These are phyloP conservation scores for Patiria pectinifera DNA, from an alignment of 53 echinoderm and acorn worm species.

Conservation along the genomic window DNA sequence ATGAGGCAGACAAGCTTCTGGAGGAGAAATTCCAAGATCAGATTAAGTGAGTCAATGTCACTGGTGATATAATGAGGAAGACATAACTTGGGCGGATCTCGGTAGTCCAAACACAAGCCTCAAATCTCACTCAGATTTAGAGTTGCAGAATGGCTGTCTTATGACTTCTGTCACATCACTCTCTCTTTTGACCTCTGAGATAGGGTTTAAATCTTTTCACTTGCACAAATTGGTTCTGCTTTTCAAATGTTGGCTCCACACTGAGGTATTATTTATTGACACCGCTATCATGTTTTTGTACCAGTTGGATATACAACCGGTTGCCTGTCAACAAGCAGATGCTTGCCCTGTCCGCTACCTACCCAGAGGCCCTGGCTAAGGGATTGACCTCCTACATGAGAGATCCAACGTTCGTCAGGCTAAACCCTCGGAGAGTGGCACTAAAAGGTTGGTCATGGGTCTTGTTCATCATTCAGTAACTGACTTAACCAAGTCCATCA, in stretches of 20 bases:
- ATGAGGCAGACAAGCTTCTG: constrained; percentile 97
- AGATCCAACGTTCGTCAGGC: constrained; percentile 93
- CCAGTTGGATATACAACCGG: constrained; percentile 92
- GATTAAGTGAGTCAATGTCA: constrained; percentile 76
- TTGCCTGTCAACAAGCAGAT: constrained; percentile 97
- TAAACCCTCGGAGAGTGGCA: constrained; percentile 85
- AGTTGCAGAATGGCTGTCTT: too few species aligned
- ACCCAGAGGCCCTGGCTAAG: constrained; percentile 93
- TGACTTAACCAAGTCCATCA: too few species aligned
- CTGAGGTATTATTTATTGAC: too few species aligned
- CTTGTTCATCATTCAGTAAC: not conserved
- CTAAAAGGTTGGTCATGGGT: constrained; percentile 74
- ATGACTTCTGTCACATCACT: too few species aligned
- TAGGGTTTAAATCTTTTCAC: too few species aligned
- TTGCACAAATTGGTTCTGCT: too few species aligned
- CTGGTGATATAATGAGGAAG: not conserved
- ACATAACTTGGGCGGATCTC: too few species aligned
- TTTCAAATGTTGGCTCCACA: too few species aligned
- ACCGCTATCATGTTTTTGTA: not conserved
- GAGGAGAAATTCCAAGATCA: constrained; percentile 94
- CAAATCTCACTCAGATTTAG: too few species aligned
- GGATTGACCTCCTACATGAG: constrained; percentile 97
- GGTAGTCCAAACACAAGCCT: too few species aligned
- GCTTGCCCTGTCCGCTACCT: constrained; percentile 95
- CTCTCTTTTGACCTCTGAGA: too few species aligned